Percentiles rank a stretch among this genome's conserved stretches.
phyloP scores from a whole-genome alignment of 2,797 vertebrate species.

The Vipera latastei region DNA sequence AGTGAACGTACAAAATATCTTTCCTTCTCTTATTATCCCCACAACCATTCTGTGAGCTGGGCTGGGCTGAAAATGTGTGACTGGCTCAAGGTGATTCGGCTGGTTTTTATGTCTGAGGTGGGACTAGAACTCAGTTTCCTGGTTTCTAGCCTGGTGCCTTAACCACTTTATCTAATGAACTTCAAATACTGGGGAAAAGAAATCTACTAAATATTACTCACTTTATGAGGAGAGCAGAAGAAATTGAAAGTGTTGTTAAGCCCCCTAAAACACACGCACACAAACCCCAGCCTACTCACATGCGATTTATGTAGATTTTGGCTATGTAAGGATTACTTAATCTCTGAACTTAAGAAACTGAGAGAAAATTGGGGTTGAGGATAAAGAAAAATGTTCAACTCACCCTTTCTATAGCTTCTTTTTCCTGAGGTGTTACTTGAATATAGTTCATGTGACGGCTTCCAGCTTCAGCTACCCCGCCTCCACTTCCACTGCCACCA shows the following conservation, averaged over 20 bases:
- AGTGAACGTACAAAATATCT: background rate
- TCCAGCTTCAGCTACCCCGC: conserved; percentile 75
- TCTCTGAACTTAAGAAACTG: background rate
- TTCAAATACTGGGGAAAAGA: background rate
- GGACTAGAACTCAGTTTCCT: background rate
- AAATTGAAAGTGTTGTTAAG: background rate
- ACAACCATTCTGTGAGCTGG: background rate
- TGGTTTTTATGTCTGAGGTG: background rate
- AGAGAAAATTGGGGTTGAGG: background rate
- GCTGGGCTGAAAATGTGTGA: background rate
- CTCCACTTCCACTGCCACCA: conserved; percentile 50
- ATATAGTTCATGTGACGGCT: conserved; percentile 91
- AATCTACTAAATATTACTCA: background rate
- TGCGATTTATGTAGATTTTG: background rate
- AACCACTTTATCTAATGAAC: background rate
- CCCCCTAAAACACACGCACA: too few relatives aligned
- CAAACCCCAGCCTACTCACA: background rate
- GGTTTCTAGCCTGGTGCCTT: background rate
- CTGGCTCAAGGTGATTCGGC: background rate
- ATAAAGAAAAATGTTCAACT: conserved; percentile 26
- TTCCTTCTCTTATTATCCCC: background rate
- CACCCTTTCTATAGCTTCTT: conserved; percentile 98
- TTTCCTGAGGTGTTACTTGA: conserved; percentile 97
- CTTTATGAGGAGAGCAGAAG: background rate
- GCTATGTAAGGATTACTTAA: background rate